Percentiles rank a stretch among this genome's conserved stretches.
phyloP scores from a whole-genome alignment of 2,113 vertebrate genomes.

The Triplophysa siluroides region DNA sequence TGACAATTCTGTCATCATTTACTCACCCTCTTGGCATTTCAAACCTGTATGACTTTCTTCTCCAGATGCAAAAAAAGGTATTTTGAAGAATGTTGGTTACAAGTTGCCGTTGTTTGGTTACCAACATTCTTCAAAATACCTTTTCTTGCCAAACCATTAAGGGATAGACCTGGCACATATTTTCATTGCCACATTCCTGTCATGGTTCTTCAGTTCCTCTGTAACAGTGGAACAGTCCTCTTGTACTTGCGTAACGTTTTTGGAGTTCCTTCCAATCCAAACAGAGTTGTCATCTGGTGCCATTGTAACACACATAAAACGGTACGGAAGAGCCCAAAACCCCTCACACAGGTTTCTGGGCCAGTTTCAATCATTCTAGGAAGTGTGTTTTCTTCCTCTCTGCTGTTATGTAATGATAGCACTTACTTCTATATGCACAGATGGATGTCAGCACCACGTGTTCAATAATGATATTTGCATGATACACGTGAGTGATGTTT shows the following conservation, averaged over 20 bases:
- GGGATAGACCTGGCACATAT: not conserved
- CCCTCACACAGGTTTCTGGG: slow-evolving; percentile 33
- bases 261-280: slow-evolving; percentile 15
- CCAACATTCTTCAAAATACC: too few species aligned
- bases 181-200: slow-evolving; percentile 31
- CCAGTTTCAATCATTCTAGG: slow-evolving; percentile 37
- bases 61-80: too few species aligned
- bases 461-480: slow-evolving; percentile 9
- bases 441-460: not conserved
- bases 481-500: not conserved
- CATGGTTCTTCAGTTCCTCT: not conserved
- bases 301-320: slow-evolving; percentile 26
- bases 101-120: too few species aligned
- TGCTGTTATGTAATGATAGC: slow-evolving; percentile 21
- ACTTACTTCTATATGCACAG: not conserved
- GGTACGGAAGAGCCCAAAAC: not conserved
- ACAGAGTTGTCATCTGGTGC: slow-evolving; percentile 39
- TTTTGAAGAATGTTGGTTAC: too few species aligned
- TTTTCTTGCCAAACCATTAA: not conserved
- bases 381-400: not conserved
- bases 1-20: too few species aligned
- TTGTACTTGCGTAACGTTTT: not conserved
- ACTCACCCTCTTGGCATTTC: too few species aligned
- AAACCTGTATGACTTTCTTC: too few species aligned
- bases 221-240: not conserved